A percentile compares a stretch with the other conserved stretches of the same genome.
Evolutionary conservation across 2,797 vertebrate genomes (phyloP).

Genomic region (Apodemus agrarius): DNA sequence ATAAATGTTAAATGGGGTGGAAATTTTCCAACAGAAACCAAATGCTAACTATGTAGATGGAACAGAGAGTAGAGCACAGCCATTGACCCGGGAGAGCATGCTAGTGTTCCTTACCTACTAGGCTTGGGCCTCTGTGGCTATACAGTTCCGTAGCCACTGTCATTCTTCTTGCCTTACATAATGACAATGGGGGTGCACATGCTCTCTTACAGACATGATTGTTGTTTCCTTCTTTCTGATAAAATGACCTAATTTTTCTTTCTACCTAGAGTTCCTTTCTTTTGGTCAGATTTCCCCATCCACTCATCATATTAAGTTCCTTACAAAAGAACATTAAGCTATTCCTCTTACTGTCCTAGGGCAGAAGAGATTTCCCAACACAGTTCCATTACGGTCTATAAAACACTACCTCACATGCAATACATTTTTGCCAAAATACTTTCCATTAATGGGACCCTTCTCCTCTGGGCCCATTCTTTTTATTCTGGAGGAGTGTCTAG

Average conservation of each 20-base stretch:
- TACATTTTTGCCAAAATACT: not conserved
- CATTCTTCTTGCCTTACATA: not conserved
- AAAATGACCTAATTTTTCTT: not conserved
- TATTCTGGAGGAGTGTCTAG: not conserved
- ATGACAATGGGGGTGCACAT: fast-evolving
- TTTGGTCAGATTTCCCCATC: not conserved
- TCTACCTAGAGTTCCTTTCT: not conserved
- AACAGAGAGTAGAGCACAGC: not conserved
- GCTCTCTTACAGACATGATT: not conserved
- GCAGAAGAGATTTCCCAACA: not conserved
- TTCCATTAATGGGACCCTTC: not conserved
- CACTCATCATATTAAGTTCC: not conserved
- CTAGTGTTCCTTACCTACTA: not conserved
- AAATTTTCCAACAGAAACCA: slow-evolving; percentile 28
- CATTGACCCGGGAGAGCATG: not conserved
- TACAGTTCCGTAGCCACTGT: not conserved
- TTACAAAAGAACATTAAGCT: not conserved
- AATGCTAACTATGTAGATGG: not conserved
- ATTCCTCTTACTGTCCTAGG: not conserved
- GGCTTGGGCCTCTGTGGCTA: not conserved
- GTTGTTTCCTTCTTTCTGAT: not conserved
- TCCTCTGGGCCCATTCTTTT: not conserved
- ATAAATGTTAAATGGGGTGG: slow-evolving; percentile 49
- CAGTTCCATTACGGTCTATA: slow-evolving; percentile 6
- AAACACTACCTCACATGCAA: not conserved